Evolutionary conservation across 2,113 vertebrate genomes (phyloP).

Genomic region (Pagrus major): DNA sequence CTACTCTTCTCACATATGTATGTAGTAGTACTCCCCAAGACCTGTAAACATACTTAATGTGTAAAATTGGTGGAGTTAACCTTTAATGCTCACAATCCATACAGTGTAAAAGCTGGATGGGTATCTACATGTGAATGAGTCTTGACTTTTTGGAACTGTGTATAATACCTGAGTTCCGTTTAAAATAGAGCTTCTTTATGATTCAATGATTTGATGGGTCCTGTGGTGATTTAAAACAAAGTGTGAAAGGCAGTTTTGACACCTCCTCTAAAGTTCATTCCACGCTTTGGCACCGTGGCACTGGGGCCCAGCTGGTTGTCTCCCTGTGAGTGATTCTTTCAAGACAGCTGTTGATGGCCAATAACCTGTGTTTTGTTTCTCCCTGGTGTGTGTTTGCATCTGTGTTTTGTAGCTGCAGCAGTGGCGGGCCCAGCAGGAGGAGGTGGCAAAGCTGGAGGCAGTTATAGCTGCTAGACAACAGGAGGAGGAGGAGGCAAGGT

Average conservation of each 20-base stretch:
- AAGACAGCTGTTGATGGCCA: constrained; percentile 45
- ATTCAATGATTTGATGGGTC: constrained; percentile 33
- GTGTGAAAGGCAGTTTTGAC: constrained; percentile 44
- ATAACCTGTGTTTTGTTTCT: constrained; percentile 25
- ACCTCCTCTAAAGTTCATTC: constrained; percentile 42
- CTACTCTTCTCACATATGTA: too few species aligned
- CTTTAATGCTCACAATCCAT: too few species aligned
- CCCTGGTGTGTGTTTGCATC: constrained; percentile 39
- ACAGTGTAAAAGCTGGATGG: background rate
- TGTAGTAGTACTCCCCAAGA: too few species aligned
- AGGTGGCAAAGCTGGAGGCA: constrained; percentile 88
- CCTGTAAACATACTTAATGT: too few species aligned
- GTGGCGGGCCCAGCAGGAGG: constrained; percentile 90
- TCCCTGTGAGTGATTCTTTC: constrained; percentile 24
- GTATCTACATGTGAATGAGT: background rate
- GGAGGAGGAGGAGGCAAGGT: constrained; percentile 84
- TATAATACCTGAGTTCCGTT: background rate
- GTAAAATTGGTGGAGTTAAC: too few species aligned
- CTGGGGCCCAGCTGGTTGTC: constrained; percentile 40
- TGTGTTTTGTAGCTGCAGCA: constrained; percentile 86
- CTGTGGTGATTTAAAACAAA: constrained; percentile 38
- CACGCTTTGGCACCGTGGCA: constrained; percentile 22
- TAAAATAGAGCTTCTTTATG: constrained; percentile 10
- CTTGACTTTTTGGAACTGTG: background rate
- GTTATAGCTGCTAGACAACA: constrained; percentile 86